Conservation (phyloP, 2,113 vertebrate genomes). For the Notothenia coriiceps region DNA sequence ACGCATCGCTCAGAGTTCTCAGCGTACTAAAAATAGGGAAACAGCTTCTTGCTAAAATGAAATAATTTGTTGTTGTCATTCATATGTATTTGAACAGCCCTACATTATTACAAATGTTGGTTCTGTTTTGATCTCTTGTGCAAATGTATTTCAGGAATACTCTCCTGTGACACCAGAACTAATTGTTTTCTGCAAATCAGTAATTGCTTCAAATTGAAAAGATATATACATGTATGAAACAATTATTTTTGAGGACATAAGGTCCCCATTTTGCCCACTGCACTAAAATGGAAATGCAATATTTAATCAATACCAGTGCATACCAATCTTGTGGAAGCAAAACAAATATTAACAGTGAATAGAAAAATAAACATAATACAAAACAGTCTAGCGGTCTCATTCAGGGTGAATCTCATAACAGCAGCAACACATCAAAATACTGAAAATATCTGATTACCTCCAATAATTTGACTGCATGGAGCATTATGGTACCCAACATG, state of each 20-base stretch:
- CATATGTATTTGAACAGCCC: too few species aligned
- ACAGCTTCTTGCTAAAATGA: neutral
- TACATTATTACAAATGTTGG: neutral
- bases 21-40: constrained; percentile 12
- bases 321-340: neutral
- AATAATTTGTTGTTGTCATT: neutral
- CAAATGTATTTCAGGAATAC: neutral
- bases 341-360: neutral
- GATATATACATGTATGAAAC: neutral
- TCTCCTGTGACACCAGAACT: neutral
- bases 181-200: constrained; percentile 4
- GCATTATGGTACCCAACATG: neutral
- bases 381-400: neutral
- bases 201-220: constrained; percentile 2
- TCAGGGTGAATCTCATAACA: neutral
- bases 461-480: neutral
- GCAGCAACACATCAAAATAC: neutral
- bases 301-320: neutral
- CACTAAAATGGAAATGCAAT: neutral
- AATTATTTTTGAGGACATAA: neutral
- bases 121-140: constrained; percentile 12
- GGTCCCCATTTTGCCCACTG: neutral
- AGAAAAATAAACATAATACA: neutral
- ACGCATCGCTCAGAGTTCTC: constrained; percentile 34
- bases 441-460: neutral